Percentiles rank a stretch among this genome's conserved stretches.
These are phyloP conservation scores for Drosophila baimaii DNA, from an alignment of 1,140 invertebrate species.

Conservation along the genomic window DNA sequence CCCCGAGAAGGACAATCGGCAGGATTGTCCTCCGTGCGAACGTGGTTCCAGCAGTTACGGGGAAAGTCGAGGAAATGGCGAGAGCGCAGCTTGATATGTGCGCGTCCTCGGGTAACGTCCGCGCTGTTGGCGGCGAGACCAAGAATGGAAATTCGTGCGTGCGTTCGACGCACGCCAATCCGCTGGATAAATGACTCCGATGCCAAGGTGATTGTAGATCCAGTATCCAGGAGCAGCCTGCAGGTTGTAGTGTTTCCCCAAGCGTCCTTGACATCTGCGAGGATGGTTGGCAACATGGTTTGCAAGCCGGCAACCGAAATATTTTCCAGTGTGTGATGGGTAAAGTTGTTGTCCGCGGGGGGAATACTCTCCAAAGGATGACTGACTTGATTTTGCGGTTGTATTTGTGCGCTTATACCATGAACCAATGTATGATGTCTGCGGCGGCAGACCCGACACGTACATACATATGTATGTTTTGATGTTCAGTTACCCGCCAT, in stretches of 20 bases:
- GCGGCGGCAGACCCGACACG: not conserved
- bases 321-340: not conserved
- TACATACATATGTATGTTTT: too few species aligned
- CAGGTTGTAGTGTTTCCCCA: not conserved
- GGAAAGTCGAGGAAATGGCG: not conserved
- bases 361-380: too few species aligned
- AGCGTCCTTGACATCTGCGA: not conserved
- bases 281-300: not conserved
- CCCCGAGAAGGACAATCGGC: not conserved
- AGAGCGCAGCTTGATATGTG: not conserved
- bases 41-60: not conserved
- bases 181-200: not conserved
- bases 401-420: too few species aligned
- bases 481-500: not conserved
- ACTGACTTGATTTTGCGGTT: too few species aligned
- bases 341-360: not conserved
- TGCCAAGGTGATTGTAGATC: constrained; percentile 1
- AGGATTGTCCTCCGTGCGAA: not conserved
- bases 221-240: not conserved
- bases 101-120: not conserved
- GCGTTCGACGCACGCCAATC: not conserved
- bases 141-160: not conserved
- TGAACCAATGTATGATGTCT: too few species aligned
- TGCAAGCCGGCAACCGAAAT: not conserved
- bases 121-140: not conserved